Evolutionary conservation across 2,888 invertebrate genomes (phyloP).

Genomic region (Hylaea fasciaria): DNA sequence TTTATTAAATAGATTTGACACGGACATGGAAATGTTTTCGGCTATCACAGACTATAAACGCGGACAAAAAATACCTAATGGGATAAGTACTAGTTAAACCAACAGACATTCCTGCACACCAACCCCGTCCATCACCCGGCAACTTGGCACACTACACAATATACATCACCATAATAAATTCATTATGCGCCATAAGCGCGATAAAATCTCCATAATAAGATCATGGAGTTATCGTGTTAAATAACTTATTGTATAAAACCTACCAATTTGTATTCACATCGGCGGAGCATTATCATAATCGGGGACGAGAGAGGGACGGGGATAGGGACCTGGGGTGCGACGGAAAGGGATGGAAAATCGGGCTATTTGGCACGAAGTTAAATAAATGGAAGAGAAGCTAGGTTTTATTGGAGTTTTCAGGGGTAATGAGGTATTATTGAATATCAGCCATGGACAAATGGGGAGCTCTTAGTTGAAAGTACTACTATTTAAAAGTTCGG

Average conservation of each 20-base stretch:
- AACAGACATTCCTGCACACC: conserved; percentile 11
- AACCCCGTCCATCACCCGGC: conserved; percentile 6
- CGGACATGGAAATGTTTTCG: too few relatives aligned
- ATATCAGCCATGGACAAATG: conserved; percentile 24
- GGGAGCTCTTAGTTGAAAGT: conserved; percentile 25
- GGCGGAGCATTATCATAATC: conserved; percentile 73
- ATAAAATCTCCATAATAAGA: conserved; percentile 56
- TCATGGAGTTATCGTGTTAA: conserved; percentile 66
- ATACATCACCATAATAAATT: conserved; percentile 47
- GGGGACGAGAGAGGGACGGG: conserved; percentile 50
- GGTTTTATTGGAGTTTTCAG: conserved; percentile 70
- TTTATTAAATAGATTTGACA: too few relatives aligned
- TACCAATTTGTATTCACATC: conserved; percentile 78
- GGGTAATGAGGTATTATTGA: conserved; percentile 51
- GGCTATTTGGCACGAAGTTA: conserved; percentile 53
- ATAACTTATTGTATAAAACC: conserved; percentile 80
- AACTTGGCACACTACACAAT: conserved; percentile 25
- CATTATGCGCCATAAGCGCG: conserved; percentile 45
- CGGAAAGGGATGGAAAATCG: conserved; percentile 44
- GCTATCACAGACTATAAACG: neutral
- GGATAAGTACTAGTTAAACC: conserved; percentile 4
- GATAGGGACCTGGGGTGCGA: conserved; percentile 32
- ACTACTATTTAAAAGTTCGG: neutral
- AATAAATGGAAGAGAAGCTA: conserved; percentile 61
- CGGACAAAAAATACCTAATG: conserved; percentile 7